Evolutionary conservation across 2,113 vertebrate species (phyloP).

Genomic region (Lanius collurio): DNA sequence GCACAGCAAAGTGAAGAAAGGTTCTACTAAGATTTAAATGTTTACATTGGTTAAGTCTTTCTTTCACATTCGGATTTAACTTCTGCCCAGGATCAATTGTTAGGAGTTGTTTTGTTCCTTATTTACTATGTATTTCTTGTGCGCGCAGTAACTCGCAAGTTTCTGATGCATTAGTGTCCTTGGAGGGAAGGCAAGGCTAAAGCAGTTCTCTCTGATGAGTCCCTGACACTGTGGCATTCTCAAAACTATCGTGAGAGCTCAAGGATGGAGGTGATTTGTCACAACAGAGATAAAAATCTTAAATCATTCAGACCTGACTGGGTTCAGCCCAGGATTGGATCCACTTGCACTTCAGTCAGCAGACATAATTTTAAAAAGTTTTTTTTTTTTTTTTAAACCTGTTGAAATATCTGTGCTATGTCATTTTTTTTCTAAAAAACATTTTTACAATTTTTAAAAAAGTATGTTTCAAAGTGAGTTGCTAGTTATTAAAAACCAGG

Average conservation of each 20-base stretch:
- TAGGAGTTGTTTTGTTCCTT: constrained; percentile 78
- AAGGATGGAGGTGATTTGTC: constrained; percentile 56
- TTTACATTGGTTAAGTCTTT: constrained; percentile 81
- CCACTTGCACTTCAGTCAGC: not conserved
- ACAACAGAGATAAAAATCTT: constrained; percentile 21
- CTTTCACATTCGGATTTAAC: constrained; percentile 90
- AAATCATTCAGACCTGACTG: not conserved
- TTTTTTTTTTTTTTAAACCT: not conserved
- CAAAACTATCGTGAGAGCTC: constrained; percentile 62
- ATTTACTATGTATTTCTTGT: constrained; percentile 89
- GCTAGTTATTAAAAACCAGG: constrained; percentile 43
- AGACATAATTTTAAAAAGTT: constrained; percentile 22
- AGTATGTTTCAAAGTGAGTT: constrained; percentile 49
- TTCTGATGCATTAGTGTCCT: constrained; percentile 68
- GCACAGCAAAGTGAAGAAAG: constrained; percentile 95
- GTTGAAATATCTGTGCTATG: constrained; percentile 51
- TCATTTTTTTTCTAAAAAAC: constrained; percentile 66
- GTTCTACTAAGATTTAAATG: constrained; percentile 85
- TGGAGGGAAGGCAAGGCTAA: constrained; percentile 66
- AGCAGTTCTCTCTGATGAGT: constrained; percentile 66
- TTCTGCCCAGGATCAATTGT: constrained; percentile 65
- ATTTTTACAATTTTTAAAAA: constrained; percentile 64
- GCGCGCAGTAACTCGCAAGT: constrained; percentile 72
- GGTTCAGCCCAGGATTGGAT: not conserved
- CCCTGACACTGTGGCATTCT: constrained; percentile 63